Percentiles rank a stretch among this genome's conserved stretches.
phyloP scores from a whole-genome alignment of 2,113 vertebrate species.

The Burhinus bistriatus region DNA sequence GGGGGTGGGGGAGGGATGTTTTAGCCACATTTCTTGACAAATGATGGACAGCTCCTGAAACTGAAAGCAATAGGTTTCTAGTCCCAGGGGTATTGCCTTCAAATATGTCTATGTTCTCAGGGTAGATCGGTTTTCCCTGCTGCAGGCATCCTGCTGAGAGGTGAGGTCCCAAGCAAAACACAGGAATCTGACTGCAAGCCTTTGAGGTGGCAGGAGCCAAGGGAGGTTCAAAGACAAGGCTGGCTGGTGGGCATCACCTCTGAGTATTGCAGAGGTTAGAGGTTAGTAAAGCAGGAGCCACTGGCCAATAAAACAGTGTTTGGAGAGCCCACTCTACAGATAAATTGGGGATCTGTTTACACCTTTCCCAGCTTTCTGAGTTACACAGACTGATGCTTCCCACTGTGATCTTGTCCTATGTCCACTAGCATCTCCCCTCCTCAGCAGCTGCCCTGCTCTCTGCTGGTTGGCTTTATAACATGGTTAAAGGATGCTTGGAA shows the following conservation, averaged over 20 bases:
- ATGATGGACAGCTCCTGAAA: constrained; percentile 82
- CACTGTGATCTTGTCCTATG: constrained; percentile 55
- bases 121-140: constrained; percentile 75
- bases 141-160: constrained; percentile 73
- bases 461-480: constrained; percentile 31
- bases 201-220: constrained; percentile 79
- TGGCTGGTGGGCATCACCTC: constrained; percentile 73
- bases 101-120: constrained; percentile 77
- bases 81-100: constrained; percentile 76
- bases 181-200: constrained; percentile 69
- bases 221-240: constrained; percentile 83
- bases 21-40: constrained; percentile 68
- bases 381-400: constrained; percentile 48
- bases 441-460: constrained; percentile 26
- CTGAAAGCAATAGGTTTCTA: constrained; percentile 77
- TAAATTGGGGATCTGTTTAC: constrained; percentile 74
- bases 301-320: constrained; percentile 81
- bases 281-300: constrained; percentile 88
- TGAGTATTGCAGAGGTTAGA: constrained; percentile 74
- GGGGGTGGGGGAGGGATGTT: not conserved
- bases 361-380: constrained; percentile 67
- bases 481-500: constrained; percentile 55
- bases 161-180: constrained; percentile 78
- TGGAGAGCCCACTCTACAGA: constrained; percentile 71
- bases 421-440: constrained; percentile 16